A percentile compares a stretch with the other conserved stretches of the same genome.
phyloP scores from a whole-genome alignment of 2,113 vertebrate species.

The Drymodes brunneopygia region DNA sequence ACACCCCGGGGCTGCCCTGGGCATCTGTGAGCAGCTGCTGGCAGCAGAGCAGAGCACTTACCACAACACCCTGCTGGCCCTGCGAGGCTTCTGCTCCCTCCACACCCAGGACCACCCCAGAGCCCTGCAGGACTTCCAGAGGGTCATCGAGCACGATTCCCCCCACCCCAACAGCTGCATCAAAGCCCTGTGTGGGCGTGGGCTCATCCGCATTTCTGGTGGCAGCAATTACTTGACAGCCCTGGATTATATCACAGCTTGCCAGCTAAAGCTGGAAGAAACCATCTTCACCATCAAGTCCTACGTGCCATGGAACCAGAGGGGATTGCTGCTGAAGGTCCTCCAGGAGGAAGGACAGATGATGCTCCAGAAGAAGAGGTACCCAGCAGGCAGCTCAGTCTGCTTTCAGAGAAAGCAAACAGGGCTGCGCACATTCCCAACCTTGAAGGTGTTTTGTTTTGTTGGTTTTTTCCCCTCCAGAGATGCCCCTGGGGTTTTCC shows the following conservation, averaged over 20 bases:
- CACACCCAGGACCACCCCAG: constrained; percentile 70
- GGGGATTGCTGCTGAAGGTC: constrained; percentile 84
- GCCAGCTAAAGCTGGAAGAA: constrained; percentile 81
- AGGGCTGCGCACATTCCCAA: not conserved
- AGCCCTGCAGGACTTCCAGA: constrained; percentile 88
- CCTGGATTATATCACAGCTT: constrained; percentile 90
- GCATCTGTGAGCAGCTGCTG: constrained; percentile 81
- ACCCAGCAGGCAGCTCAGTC: not conserved
- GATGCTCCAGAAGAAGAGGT: constrained; percentile 78
- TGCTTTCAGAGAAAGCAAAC: not conserved
- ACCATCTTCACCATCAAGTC: constrained; percentile 82
- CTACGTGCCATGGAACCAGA: constrained; percentile 90
- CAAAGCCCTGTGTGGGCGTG: constrained; percentile 89
- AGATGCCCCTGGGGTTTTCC: constrained; percentile 81
- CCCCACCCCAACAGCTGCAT: constrained; percentile 87
- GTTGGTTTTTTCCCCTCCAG: constrained; percentile 44
- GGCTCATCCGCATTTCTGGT: constrained; percentile 81
- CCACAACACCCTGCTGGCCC: constrained; percentile 81
- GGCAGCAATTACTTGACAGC: constrained; percentile 82
- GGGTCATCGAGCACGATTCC: constrained; percentile 80
- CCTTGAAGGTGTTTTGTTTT: not conserved
- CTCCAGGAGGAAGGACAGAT: constrained; percentile 87
- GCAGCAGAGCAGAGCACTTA: constrained; percentile 70
- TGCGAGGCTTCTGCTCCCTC: constrained; percentile 85
- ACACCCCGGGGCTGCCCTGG: constrained; percentile 70